Evolutionary conservation across 2,888 invertebrate genomes (phyloP), one percentile per base, ranked within the genome.

Genomic region (Reticulitermes lucifugus): DNA sequence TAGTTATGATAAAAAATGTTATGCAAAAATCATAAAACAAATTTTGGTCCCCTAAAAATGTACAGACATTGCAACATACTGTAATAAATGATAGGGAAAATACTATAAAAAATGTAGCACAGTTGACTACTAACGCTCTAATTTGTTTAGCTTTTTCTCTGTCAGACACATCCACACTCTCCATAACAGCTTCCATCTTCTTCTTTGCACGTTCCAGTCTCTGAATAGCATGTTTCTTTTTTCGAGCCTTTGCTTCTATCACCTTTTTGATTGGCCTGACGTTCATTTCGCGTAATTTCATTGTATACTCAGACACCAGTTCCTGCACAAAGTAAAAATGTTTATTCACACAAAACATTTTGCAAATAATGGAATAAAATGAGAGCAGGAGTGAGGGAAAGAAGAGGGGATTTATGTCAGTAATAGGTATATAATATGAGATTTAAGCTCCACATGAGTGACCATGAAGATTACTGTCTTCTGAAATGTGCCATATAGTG

Each of bases 261-360:
- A 99, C 97, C 91, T 99, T 99, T 92, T 99, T 99, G 87, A 99
- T 98, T 22, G 99, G 98, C 86, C 98, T 93, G 0, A 96, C 96
- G 91, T 99, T 98, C 70, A 99, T 94, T 88, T 98, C 98, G 90
- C 95, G 93, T 22, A 96, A 91, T 88, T 94, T 94, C 87, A 96
- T 96, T 88, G 95, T 95, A 90, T 99, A 99, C 89, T 98, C 96
- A 71, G 96, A 94, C 0, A 97, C 94, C 84, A 97, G 92, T 91
- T 96, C 96, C 94, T 95, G 90, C 22, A 91, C 90, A 82, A 65
- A 51, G n/a, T 29, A 71, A 71, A 18, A 14, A 51, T 51, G 51
- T 7, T 51, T 1, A 51, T 51, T 14, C 12, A 12, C 14, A 51
- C 12, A 12, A 51, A 51, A 14, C 9, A 51, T 51, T 14, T 12